Evolutionary conservation across 2,888 invertebrate genomes (phyloP).

Genomic region (Alviniconcha strummeri): DNA sequence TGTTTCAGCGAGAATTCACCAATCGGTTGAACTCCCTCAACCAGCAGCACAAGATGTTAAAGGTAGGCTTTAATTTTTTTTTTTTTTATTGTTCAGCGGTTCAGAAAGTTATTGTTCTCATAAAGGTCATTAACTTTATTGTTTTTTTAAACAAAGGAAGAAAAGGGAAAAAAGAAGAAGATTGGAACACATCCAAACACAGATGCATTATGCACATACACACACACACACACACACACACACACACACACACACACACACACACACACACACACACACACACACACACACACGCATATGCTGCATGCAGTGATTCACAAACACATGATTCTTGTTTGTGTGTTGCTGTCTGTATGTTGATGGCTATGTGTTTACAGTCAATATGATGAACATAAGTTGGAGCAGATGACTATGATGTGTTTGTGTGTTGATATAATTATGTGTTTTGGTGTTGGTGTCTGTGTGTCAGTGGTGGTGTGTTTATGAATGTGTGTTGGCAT

Average conservation of each 20-base stretch:
- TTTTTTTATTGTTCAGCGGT: background rate
- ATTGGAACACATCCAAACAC: background rate
- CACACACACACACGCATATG: conserved; percentile 1
- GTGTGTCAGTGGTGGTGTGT: too few species aligned
- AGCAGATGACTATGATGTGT: background rate
- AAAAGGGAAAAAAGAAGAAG: background rate
- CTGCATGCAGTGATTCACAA: background rate
- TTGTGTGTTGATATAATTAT: too few species aligned
- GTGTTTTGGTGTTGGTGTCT: too few species aligned
- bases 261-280: background rate
- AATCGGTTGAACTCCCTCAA: conserved; percentile 41
- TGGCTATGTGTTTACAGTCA: background rate
- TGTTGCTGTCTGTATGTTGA: background rate
- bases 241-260: conserved; percentile 2
- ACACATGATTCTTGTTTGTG: background rate
- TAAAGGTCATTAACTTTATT: background rate
- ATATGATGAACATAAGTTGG: too few species aligned
- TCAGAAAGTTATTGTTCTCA: background rate
- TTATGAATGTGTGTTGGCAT: too few species aligned
- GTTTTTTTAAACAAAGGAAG: background rate
- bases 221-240: background rate
- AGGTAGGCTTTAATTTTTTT: conserved; percentile 30
- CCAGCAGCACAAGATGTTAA: conserved; percentile 41
- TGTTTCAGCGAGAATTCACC: conserved; percentile 35
- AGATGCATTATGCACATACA: background rate